phyloP scores from a whole-genome alignment of 2,113 vertebrate species.

The Lagopus muta region DNA sequence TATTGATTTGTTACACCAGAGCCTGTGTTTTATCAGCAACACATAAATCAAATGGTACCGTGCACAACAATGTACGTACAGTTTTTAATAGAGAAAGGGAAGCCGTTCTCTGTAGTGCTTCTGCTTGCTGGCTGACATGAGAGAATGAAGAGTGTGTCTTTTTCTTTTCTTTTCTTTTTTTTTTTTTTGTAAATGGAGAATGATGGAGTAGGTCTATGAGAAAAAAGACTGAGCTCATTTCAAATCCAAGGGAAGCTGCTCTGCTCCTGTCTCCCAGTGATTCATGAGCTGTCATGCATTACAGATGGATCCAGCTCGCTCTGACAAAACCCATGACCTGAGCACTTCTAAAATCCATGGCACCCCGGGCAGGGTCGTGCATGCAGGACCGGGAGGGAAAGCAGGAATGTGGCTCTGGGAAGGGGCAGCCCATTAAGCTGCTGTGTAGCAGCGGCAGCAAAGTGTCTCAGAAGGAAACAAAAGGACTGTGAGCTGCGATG shows the following conservation, averaged over 20 bases:
- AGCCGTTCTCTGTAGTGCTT: neutral
- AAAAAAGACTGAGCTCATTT: neutral
- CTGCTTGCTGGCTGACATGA: neutral
- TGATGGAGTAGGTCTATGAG: neutral
- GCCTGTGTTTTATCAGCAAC: neutral
- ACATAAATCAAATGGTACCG: neutral
- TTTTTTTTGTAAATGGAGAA: neutral
- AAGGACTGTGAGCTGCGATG: neutral
- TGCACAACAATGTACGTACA: neutral
- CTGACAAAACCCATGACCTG: neutral
- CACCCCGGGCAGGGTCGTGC: neutral
- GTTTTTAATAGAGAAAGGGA: neutral
- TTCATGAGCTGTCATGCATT: neutral
- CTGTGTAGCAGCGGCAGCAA: neutral
- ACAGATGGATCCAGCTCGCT: neutral
- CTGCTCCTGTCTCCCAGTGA: neutral
- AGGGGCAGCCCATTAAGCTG: neutral
- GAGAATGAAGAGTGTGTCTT: neutral
- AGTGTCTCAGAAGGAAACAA: neutral
- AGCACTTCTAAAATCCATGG: neutral
- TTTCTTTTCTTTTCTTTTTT: neutral
- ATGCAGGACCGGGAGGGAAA: neutral
- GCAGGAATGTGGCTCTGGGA: neutral
- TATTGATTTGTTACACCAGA: constrained; percentile 34
- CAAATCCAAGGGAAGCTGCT: neutral